phyloP scores from a whole-genome alignment of 2,113 vertebrate genomes.

The Leucoraja erinaceus region DNA sequence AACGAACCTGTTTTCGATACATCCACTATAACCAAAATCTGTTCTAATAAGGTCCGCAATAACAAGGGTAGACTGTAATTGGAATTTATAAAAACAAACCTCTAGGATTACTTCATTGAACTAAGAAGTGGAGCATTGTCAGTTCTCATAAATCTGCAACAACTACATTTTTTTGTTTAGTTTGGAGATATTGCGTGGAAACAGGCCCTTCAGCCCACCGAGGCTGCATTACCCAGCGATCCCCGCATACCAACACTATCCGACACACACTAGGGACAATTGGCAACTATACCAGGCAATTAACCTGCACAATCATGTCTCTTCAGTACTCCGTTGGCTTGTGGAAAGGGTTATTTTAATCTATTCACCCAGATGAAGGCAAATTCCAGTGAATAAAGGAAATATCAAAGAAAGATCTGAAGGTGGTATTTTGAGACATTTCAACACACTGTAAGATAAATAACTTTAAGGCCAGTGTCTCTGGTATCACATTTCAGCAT shows the following conservation, averaged over 20 bases:
- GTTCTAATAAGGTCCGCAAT: too few relatives aligned
- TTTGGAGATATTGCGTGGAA: too few relatives aligned
- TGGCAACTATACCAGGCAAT: too few relatives aligned
- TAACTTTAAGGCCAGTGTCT: not conserved
- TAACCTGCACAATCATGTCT: not conserved
- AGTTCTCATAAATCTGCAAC: not conserved
- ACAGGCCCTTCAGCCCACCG: too few relatives aligned
- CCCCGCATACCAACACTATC: too few relatives aligned
- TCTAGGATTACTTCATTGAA: not conserved
- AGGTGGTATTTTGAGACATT: slow-evolving; percentile 30
- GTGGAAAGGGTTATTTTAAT: not conserved
- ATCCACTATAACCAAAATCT: too few relatives aligned
- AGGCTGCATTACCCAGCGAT: too few relatives aligned
- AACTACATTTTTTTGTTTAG: too few relatives aligned
- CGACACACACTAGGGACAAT: too few relatives aligned
- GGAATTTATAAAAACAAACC: not conserved
- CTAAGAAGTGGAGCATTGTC: too few relatives aligned
- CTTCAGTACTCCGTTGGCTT: not conserved
- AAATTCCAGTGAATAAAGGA: not conserved
- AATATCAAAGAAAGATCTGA: slow-evolving; percentile 36
- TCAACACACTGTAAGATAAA: slow-evolving; percentile 24
- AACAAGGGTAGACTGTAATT: not conserved
- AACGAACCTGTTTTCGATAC: too few relatives aligned
- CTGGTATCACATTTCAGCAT: slow-evolving; percentile 19
- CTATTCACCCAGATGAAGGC: not conserved